Evolutionary conservation across 2,797 vertebrate species (phyloP), one percentile per base, ranked within the genome.

Genomic region (Siniperca scherzeri): DNA sequence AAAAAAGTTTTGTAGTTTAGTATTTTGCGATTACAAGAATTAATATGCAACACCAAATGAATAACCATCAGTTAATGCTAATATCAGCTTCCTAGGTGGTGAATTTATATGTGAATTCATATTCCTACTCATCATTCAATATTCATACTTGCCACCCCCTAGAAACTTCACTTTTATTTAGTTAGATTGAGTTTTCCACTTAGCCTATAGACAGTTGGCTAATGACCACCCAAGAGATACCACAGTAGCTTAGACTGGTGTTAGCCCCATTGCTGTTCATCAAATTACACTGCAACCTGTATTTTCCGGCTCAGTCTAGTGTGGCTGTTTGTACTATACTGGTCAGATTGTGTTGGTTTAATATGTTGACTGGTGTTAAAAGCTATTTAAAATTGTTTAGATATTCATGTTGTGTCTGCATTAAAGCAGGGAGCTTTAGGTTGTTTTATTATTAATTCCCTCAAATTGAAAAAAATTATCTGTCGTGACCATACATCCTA

Each of bases 191-290:
- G 59, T 80, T 80, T 88, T 82, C 61, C 65, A 84, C 59, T 78
- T 76, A 69, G 83, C 76, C 76, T 76, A 70, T 83, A 86, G 81
- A 84, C 81, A 68, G 82, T 76, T 65, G 42, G 27, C 70, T 93
- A 91, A 93, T 92, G 91, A 89, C 82, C 79, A 90, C 89, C 85
- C 85, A 64, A 22, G 86, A 89, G 86, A 90, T 73, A 44, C 56
- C 68, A 65, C 70, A 65, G 75, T 72, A 77, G 53, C 78, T 81
- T 56, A 77, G 69, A 86, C 70, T 80, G 66, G 56, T 67, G 80
- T 87, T 82, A 50, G 76, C 77, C 59, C 57, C 80, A 77, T 90
- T 76, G 86, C 80, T 77, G 82, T 75, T 86, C 61, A 89, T 91
- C 77, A 88, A 38, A 82, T 88, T 86, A 86, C 72, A 62, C 66